These are phyloP conservation scores for Diorhabda elongata DNA, from an alignment of 1,140 invertebrate species.

Conservation along the genomic window DNA sequence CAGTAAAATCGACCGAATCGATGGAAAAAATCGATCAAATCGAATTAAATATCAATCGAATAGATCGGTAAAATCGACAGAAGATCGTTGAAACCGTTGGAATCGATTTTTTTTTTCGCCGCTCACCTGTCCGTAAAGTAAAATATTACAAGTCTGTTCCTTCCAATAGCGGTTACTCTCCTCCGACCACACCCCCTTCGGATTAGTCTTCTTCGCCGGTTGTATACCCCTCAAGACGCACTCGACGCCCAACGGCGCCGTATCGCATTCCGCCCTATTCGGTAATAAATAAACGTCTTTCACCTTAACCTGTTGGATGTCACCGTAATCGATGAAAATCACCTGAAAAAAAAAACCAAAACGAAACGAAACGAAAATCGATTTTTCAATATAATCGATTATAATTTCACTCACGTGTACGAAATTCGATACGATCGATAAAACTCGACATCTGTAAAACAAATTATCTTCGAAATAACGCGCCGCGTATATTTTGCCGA, in stretches of 20 bases:
- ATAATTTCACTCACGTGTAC: not conserved
- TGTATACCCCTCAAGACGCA: slow-evolving; percentile 65
- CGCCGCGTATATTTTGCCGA: slow-evolving; percentile 43
- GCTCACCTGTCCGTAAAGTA: slow-evolving; percentile 49
- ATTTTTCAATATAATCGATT: not conserved
- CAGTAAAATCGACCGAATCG: too few species aligned
- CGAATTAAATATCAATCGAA: too few species aligned
- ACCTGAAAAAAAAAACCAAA: slow-evolving; percentile 48
- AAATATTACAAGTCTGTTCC: slow-evolving; percentile 37
- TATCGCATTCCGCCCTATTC: slow-evolving; percentile 25
- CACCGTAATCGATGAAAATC: slow-evolving; percentile 79
- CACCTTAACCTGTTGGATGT: slow-evolving; percentile 46
- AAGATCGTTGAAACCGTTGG: too few species aligned
- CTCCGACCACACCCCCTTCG: slow-evolving; percentile 57
- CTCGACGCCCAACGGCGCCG: slow-evolving; percentile 62
- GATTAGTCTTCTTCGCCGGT: slow-evolving; percentile 57
- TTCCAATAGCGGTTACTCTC: slow-evolving; percentile 54
- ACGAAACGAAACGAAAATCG: not conserved
- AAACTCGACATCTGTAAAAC: slow-evolving; percentile 47
- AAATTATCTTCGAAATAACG: slow-evolving; percentile 40
- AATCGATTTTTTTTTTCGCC: too few species aligned
- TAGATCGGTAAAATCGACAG: too few species aligned
- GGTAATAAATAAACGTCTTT: slow-evolving; percentile 44
- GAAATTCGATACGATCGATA: slow-evolving; percentile 21
- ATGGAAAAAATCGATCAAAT: too few species aligned